A percentile compares a stretch with the other conserved stretches of the same genome.
phyloP scores from a whole-genome alignment of 2,113 vertebrate genomes.

The Daubentonia madagascariensis region DNA sequence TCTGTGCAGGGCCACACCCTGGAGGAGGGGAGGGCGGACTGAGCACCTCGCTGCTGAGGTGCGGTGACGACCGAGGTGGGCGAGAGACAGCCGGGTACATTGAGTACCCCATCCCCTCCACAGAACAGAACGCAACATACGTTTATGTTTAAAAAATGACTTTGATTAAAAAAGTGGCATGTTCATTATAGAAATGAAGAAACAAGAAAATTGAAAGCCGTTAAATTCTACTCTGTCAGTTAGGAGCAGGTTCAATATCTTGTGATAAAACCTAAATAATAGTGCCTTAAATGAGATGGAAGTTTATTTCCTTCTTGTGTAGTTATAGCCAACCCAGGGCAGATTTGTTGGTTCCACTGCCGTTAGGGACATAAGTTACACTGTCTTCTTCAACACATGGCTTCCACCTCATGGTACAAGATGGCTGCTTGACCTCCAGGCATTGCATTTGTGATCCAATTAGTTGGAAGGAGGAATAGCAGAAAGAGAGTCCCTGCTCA shows the following conservation, averaged over 20 bases:
- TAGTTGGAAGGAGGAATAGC: not conserved
- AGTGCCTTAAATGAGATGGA: not conserved
- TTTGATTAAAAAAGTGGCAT: not conserved
- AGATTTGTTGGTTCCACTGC: not conserved
- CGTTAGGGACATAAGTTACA: not conserved
- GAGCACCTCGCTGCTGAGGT: not conserved
- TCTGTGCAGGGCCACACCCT: rapidly evolving
- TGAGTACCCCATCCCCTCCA: not conserved
- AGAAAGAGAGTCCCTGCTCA: not conserved
- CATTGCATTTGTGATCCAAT: not conserved
- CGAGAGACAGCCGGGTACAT: not conserved
- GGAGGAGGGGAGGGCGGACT: not conserved
- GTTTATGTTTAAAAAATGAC: not conserved
- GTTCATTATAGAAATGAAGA: not conserved
- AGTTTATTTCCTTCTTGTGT: not conserved
- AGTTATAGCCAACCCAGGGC: not conserved
- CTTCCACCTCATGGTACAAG: not conserved
- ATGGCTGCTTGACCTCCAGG: not conserved
- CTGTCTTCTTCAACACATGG: not conserved
- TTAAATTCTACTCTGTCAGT: not conserved
- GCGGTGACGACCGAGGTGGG: not conserved
- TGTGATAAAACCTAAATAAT: not conserved
- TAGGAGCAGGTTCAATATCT: not conserved
- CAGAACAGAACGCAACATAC: not conserved
- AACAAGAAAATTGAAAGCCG: not conserved